phyloP scores from a whole-genome alignment of 2,888 invertebrate species.

The Dryadula phaetusa region DNA sequence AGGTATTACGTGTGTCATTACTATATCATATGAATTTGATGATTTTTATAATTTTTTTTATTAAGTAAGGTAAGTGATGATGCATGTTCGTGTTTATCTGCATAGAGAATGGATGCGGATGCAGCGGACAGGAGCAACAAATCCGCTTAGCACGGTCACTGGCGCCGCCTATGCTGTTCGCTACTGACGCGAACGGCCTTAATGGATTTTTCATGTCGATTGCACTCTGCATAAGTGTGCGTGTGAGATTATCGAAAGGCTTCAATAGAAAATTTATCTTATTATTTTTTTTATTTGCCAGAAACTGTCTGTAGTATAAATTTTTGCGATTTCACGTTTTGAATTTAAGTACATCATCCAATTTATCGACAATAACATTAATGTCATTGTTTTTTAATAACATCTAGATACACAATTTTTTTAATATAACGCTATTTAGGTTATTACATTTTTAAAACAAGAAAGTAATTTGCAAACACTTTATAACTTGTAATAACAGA shows the following conservation, averaged over 20 bases:
- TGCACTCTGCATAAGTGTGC: conserved; percentile 70
- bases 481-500: conserved; percentile 32
- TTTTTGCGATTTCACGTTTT: background rate
- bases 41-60: conserved; percentile 9
- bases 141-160: conserved; percentile 82
- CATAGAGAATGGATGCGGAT: conserved; percentile 45
- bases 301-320: background rate
- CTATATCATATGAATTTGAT: background rate
- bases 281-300: conserved; percentile 20
- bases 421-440: too few species aligned
- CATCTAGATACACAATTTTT: background rate
- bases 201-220: conserved; percentile 84
- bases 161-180: conserved; percentile 66
- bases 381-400: background rate
- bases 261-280: conserved; percentile 49
- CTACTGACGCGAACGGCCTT: conserved; percentile 66
- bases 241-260: conserved; percentile 63
- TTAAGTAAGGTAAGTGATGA: conserved; percentile 40
- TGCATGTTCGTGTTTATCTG: conserved; percentile 44
- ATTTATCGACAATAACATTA: background rate
- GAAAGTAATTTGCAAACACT: conserved; percentile 33
- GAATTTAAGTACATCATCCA: background rate
- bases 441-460: conserved; percentile 23
- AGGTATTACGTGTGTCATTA: too few species aligned
- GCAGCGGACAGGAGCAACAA: conserved; percentile 60